Evolutionary conservation across 2,113 vertebrate species (phyloP), one percentile per base, ranked within the genome.

Genomic region (Prolemur simus): DNA sequence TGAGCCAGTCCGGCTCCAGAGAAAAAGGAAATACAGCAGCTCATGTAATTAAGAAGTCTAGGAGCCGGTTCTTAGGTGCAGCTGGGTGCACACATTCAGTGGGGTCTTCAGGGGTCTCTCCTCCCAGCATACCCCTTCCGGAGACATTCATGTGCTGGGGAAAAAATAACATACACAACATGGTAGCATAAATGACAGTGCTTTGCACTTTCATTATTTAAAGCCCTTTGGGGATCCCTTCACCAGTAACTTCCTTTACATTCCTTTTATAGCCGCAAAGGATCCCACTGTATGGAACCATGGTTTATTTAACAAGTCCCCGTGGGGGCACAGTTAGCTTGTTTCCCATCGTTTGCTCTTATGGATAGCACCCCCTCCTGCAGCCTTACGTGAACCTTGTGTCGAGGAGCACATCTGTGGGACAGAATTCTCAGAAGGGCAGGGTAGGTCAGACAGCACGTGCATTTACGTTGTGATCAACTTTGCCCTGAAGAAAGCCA

Each of bases 361-460:
- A 1, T 7, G 18, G 54, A 49, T 2, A 6, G 85, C 52, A 21
- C 39, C 42, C 47, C n/a, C 68, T 76, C 47, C 66, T 25, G 45
- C 39, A 15, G 15, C 32, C 58, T 29, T 9, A 18, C 0, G 0
- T 37, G 91, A 71, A 49, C 18, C 1, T 4, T 17, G 0, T 45
- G 25, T 8, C 1, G 0, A 42, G 39, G 74, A 4, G 12, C 5
- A 14, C 4, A 20, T 34, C 34, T 32, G 32, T 3, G 25, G 74
- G 37, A 14, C 29, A 11, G 32, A 60, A 9, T 39, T 56, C 54
- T 80, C 71, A 42, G 60, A 23, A 9, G 52, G 2, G n/a, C 47
- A 37, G 23, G 37, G 45, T 0, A 2, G 63, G 39, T n/a, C 23
- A 17, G 7, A 8, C 0, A 6, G 42, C 34, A 14, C 32, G 15